These are phyloP conservation scores for Lethocerus indicus DNA, from an alignment of 1,140 invertebrate species.

Conservation along the genomic window DNA sequence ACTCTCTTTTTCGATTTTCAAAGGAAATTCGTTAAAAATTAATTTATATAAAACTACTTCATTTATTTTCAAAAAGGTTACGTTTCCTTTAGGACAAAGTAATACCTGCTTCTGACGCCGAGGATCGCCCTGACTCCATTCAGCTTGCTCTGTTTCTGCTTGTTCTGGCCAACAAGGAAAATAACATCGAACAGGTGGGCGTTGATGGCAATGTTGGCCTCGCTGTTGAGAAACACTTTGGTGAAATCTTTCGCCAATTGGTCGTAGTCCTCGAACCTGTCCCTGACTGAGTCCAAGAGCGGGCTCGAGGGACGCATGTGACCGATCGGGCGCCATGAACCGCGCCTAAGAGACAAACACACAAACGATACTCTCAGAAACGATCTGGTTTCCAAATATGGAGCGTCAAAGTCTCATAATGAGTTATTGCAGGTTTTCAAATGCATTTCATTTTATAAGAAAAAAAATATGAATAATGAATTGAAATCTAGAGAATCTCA, in stretches of 20 bases:
- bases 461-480: no score
- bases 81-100: no score
- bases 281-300: conserved; percentile 74
- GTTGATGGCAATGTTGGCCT: conserved; percentile 48
- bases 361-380: no score
- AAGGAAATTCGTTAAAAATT: no score
- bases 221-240: conserved; percentile 65
- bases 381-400: no score
- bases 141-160: conserved; percentile 62
- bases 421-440: no score
- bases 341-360: conserved; percentile 33
- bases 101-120: conserved; percentile 74
- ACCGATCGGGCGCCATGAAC: conserved; percentile 86
- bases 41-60: no score
- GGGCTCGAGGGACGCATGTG: conserved; percentile 88
- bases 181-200: conserved; percentile 76
- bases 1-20: no score
- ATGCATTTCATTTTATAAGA: no score
- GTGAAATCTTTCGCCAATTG: conserved; percentile 86
- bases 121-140: conserved; percentile 81
- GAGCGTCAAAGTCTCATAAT: no score
- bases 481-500: no score
- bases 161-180: conserved; percentile 78
- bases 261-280: conserved; percentile 87
- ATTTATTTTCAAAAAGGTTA: no score